Base-by-base conservation (phyloP, 37 sponge, comb jelly and placozoan genomes). In the Crambe crambe region DNA sequence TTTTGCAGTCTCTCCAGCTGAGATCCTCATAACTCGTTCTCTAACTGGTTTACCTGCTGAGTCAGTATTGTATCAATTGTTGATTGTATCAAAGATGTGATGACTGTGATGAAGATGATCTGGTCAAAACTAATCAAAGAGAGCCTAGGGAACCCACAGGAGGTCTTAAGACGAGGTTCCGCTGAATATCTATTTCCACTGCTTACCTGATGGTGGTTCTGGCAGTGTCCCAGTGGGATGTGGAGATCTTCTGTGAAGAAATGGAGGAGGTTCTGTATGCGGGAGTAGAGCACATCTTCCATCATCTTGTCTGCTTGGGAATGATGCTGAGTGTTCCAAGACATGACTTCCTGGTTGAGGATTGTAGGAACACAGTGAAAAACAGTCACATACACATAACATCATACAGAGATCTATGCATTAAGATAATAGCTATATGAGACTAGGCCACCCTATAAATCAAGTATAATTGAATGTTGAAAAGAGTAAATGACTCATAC, bases 201-300 rank as follows among this genome's bases (percentile, higher is more conserved):
- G 10, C 51, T 73, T 41, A 91, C 91, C 72, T 72, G 63, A 91
- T 61, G 68, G 69, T 86, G 21, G 47, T 43, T 34, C 41, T 62
- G 60, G 91, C 83, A 10, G 37, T 65, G 27, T 86, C 83, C n/a
- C 18, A 58, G 23, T 3, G 79, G 60, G 18, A 60, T 56, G 30
- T 83, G 74, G 51, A 91, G 83, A 73, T 91, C 91, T 2, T 91
- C 47, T 2, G 78, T 65, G 63, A 86, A 75, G 69, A 91, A 78
- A 25, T 57, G 65, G 15, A 82, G 66, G 18, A 91, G 83, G 58
- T 82, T 82, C 38, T 73, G 63, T n/a, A 75, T 26, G 15, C 87
- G 62, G 23, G 43, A 37, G 40, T 71, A 4, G 23, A 76, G 25
- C 22, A 86, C 84, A 42, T 76, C 37, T 18, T 84, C 84, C 69